Base-by-base conservation (phyloP, 2,113 vertebrate genomes). In the Conger conger region DNA sequence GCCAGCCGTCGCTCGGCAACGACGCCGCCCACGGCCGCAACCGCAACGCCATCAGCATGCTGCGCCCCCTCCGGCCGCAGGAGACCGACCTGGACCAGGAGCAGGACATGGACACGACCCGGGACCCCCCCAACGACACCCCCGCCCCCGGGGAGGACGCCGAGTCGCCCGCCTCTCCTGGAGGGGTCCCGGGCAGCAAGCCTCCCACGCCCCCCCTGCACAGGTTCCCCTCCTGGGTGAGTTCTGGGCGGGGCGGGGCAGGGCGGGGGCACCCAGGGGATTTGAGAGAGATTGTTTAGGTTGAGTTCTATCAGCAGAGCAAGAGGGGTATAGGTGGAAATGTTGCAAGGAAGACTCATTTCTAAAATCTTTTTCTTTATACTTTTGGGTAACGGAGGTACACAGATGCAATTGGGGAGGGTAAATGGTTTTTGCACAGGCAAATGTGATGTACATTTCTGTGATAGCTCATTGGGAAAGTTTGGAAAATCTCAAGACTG, bases 141-240 rank as follows among this genome's bases (percentile, higher is more conserved):
- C 89, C 90, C 0, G 87, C 40, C 50, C 13, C 84, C 27, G 92
- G 94, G 80, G 93, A 91, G 82, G 76, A 77, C 13, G 83, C 76
- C 17, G 94, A 94, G 84, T 84, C 0, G 0, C 86, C 88, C 0
- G 95, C 94, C 86, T 40, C 1, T 0, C 90, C 93, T 18, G 91
- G 91, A 89, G 94, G 90, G 27, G 83, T 90, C 3, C 87, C 92
- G 0, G 93, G 88, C 42, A 93, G 79, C 93, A 97, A 97, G 82
- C 98, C 98, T 6, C 98, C 98, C 1, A 99, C 98, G 0, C 98
- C 98, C 7, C 98, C 98, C 0, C 87, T 99, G 73, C 98, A 99
- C 94, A 95, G 98, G 38, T 97, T 99, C 92, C 98, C 98, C 50
- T 99, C 98, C 85, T 99, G 98, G 98, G 98, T 99, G 94, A 95